Evolutionary conservation across 2,113 vertebrate genomes (phyloP).

Genomic region (Laticauda colubrina): DNA sequence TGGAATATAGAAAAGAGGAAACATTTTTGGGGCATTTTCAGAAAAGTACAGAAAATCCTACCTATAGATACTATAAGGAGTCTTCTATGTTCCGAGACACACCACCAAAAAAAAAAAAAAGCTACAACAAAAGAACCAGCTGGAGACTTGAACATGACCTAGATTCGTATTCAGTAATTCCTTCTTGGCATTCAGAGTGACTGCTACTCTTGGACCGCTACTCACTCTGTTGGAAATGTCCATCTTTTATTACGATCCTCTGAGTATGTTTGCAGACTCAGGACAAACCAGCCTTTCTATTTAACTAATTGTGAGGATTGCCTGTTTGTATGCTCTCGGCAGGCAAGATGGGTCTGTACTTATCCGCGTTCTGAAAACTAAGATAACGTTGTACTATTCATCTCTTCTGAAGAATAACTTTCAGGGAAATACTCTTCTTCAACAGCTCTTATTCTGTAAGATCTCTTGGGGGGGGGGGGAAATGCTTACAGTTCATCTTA

Average conservation of each 20-base stretch:
- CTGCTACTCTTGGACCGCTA: not conserved
- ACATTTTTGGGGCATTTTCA: not conserved
- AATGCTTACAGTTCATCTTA: not conserved
- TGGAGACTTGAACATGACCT: not conserved
- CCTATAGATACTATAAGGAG: not conserved
- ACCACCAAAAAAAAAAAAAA: not conserved
- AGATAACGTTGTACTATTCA: not conserved
- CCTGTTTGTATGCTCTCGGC: not conserved
- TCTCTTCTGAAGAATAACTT: not conserved
- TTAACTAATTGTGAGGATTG: not conserved
- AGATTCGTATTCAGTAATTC: not conserved
- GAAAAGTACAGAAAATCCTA: not conserved
- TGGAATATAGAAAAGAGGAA: not conserved
- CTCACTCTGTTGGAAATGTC: conserved; percentile 1
- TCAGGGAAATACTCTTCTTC: not conserved
- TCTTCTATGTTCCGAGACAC: not conserved
- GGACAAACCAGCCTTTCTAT: conserved; percentile 22
- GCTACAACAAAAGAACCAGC: not conserved
- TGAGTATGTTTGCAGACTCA: not conserved
- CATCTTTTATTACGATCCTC: not conserved
- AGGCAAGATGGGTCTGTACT: not conserved
- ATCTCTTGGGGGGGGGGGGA: not conserved
- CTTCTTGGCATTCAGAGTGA: not conserved
- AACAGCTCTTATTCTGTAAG: not conserved
- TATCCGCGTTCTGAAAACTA: not conserved